Base-by-base conservation (phyloP, 1,140 invertebrate genomes). In the Achatina immaculata region DNA sequence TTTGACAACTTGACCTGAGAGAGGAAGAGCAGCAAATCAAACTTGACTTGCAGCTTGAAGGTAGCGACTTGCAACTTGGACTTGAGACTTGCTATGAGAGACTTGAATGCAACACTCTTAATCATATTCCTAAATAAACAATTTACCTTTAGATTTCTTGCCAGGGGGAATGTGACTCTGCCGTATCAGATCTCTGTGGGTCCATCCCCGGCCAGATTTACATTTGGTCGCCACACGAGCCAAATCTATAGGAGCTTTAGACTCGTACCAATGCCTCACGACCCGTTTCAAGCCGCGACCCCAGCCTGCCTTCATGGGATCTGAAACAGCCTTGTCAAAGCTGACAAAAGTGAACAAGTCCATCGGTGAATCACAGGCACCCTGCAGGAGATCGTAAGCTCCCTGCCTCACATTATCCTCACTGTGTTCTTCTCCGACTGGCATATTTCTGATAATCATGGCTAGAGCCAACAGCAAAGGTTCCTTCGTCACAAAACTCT, bases 151-250 rank as follows among this genome's bases (percentile, higher is more conserved):
- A 93, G 93, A 92, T 90, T 89, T 85, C 84, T 92, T 91, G 82
- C 88, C 87, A 36, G 88, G 82, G 82, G 92, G 92, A 6, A 93
- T 83, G 91, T 95, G 95, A 34, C 93, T 92, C 74, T 95, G 92
- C 82, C 93, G 93, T 1, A 95, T 88, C 31, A 95, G 91, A 85
- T 94, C 94, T 82, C 93, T 93, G 87, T 95, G 94, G 1, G 93
- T 93, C 90, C 94, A 94, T 4, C 94, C 93, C 84, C 94, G 92
- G 83, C 93, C 92, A 2, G 93, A 91, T 81, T 92, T 92, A 31
- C 93, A 93, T 87, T 92, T 92, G 1, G 93, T 94, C 0, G 94
- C 92, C 77, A 93, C 92, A 82, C 93, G 92, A 0, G 93, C 93
- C 2, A 95, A 88, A 66, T 93, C 91, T 85, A 93, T 89, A 3